phyloP scores from a whole-genome alignment of 2,797 vertebrate genomes.

The Vespertilio murinus region DNA sequence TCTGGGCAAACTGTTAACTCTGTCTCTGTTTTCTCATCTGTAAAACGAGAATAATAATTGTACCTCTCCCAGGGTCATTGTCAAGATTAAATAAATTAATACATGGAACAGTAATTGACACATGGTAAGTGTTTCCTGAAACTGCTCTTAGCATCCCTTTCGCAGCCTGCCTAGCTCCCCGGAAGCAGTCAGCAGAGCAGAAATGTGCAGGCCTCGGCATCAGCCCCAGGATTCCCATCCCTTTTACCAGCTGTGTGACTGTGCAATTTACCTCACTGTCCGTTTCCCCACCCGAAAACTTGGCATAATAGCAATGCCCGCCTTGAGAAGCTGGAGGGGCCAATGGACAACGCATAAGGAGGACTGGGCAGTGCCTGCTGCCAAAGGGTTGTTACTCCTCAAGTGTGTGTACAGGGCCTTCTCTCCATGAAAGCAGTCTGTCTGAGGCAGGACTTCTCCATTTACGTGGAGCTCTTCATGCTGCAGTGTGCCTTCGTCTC shows the following conservation, averaged over 20 bases:
- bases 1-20: constrained; percentile 60
- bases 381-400: too few species aligned
- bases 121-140: neutral
- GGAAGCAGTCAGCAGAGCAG: too few species aligned
- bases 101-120: neutral
- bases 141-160: neutral
- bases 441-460: neutral
- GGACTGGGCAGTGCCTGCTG: neutral
- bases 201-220: too few species aligned
- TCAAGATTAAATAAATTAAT: constrained; percentile 38
- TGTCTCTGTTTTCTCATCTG: constrained; percentile 53
- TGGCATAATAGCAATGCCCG: neutral
- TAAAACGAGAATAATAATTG: constrained; percentile 52
- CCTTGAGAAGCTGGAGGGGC: neutral
- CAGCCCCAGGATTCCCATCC: neutral
- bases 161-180: neutral
- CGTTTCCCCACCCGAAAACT: neutral
- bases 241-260: neutral
- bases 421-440: accelerated
- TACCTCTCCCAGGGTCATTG: neutral
- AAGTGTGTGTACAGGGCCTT: accelerated
- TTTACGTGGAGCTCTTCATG: neutral
- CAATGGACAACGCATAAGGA: accelerated
- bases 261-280: neutral
- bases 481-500: neutral